Conservation (phyloP, 2,113 vertebrate species). For the Elgaria multicarinata region DNA sequence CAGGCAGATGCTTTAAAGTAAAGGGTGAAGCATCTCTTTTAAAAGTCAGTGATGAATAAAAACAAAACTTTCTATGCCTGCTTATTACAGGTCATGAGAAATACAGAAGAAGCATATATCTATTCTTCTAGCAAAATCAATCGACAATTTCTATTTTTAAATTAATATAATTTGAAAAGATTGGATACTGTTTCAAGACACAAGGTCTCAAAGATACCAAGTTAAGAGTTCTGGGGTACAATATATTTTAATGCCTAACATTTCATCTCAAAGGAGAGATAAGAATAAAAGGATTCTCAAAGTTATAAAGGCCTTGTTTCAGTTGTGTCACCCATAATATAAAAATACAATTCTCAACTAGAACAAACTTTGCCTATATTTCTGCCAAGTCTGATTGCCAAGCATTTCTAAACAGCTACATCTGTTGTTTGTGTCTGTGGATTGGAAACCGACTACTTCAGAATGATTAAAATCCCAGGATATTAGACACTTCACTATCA, state of each 20-base stretch:
- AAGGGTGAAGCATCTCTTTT: constrained; percentile 9
- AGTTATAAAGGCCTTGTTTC: constrained; percentile 34
- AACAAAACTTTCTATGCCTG: neutral
- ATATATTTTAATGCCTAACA: neutral
- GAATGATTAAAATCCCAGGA: constrained; percentile 48
- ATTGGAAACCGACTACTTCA: constrained; percentile 47
- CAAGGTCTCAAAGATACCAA: neutral
- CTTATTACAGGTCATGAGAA: neutral
- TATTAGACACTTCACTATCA: constrained; percentile 48
- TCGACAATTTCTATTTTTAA: neutral
- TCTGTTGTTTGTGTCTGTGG: constrained; percentile 46
- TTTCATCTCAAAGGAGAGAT: neutral
- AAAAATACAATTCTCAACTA: constrained; percentile 61
- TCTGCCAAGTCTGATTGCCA: constrained; percentile 67
- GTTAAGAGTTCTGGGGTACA: neutral
- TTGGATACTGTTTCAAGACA: neutral
- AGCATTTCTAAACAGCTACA: constrained; percentile 62
- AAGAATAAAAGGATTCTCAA: neutral
- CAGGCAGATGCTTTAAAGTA: constrained; percentile 25
- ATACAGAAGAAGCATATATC: neutral
- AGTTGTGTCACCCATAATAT: constrained; percentile 46
- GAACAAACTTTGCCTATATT: constrained; percentile 57
- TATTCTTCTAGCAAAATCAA: neutral
- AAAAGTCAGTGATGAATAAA: neutral
- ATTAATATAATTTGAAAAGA: neutral